Percentiles rank a stretch among this genome's conserved stretches.
phyloP scores from a whole-genome alignment of 2,888 invertebrate genomes.

The Hirtodrosophila alboralis region DNA sequence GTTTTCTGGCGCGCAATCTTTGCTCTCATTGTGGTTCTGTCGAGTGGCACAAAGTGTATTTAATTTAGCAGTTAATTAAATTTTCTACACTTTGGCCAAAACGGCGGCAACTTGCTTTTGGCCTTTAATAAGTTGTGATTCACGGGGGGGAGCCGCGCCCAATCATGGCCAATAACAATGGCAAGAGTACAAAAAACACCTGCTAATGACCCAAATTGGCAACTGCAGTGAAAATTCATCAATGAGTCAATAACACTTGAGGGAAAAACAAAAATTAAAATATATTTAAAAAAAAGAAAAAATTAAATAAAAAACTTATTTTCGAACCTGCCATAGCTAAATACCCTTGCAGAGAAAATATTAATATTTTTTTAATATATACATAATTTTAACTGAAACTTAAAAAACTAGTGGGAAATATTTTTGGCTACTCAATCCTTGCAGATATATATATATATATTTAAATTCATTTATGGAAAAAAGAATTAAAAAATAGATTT shows the following conservation, averaged over 20 bases:
- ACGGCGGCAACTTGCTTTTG: slow-evolving; percentile 6
- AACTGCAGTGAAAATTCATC: slow-evolving; percentile 60
- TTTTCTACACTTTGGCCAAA: slow-evolving; percentile 60
- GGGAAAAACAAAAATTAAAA: background rate
- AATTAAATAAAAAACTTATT: slow-evolving; percentile 28
- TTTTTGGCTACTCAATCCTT: too few relatives aligned
- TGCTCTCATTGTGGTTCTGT: slow-evolving; percentile 21
- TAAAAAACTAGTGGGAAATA: too few relatives aligned
- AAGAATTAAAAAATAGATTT: too few relatives aligned
- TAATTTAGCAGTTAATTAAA: slow-evolving; percentile 80
- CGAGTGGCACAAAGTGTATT: slow-evolving; percentile 61
- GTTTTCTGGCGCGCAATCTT: slow-evolving; percentile 14
- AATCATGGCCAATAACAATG: slow-evolving; percentile 10
- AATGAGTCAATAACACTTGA: slow-evolving; percentile 35
- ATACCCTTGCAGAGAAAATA: too few relatives aligned
- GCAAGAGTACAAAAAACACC: slow-evolving; percentile 49
- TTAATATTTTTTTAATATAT: too few relatives aligned
- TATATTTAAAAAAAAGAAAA: slow-evolving; percentile 14
- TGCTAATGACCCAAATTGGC: slow-evolving; percentile 73
- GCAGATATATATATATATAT: too few relatives aligned
- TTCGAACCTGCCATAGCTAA: too few relatives aligned
- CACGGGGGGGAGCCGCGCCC: slow-evolving; percentile 1
- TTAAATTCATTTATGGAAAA: too few relatives aligned
- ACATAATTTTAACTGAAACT: too few relatives aligned
- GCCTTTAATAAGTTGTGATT: slow-evolving; percentile 48